Evolutionary conservation across 2,888 invertebrate genomes (phyloP), one percentile per base, ranked within the genome.

Genomic region (Stenchaetothrips biformis): DNA sequence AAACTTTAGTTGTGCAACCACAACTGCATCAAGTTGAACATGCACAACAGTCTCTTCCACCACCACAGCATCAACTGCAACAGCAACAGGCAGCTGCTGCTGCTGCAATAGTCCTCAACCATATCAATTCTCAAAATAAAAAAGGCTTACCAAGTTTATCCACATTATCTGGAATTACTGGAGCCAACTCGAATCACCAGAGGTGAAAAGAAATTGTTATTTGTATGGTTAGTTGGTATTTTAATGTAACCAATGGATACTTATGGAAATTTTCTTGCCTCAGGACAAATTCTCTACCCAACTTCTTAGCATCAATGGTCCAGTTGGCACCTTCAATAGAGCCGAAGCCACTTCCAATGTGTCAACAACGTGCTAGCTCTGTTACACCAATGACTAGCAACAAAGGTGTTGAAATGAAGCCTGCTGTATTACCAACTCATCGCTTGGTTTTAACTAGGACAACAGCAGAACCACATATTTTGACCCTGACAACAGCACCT

Each of bases 251-350:
- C 13, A 13, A 16, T 53, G 53, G 13, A 53, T 13, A 18, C 11
- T 53, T 0, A 4, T 1, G 13, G 16, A 4, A 53, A 53, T 79
- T 78, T 81, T 59, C 79, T 77, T 16, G 47, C 82, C 82, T 7
- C 82, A 86, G 90, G 83, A 86, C 89, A 53, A 88, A 89, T 81
- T 91, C 91, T 6, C 85, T 91, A 82, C 91, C 91, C 13, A 91
- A 90, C 85, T 91, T 91, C 84, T 87, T 90, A 77, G 88, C 87
- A 78, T 85, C 88, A 47, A 85, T 81, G 86, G 88, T 84, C 86
- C 88, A 81, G 86, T 80, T 85, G 85, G 78, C 84, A 3, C 48
- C 77, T 18, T 18, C 47, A 9, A 77, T 21, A 6, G 78, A 79
- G 13, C 86, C 86, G 67, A 84, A 86, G 83, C 86, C 86, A 53